Conservation (phyloP, 2,888 invertebrate species). For the Xestia xanthographa region DNA sequence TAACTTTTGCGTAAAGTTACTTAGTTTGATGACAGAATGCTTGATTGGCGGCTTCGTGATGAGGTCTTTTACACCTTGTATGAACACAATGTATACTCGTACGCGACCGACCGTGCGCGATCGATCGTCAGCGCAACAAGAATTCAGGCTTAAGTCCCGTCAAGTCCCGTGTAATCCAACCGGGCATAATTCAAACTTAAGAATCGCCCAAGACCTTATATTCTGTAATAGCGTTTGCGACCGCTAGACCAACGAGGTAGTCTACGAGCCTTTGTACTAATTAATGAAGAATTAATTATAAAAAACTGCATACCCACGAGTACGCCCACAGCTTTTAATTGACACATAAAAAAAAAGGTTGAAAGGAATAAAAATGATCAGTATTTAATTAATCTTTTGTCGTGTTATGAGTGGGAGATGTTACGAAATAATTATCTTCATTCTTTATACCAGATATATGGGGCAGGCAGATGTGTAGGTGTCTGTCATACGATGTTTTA, state of each 20-base stretch:
- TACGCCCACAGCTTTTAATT: conserved; percentile 1
- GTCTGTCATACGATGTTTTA: conserved; percentile 26
- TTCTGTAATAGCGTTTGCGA: not conserved
- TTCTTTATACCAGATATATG: not conserved
- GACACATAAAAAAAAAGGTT: not conserved
- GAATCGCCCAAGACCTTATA: not conserved
- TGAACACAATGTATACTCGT: no score
- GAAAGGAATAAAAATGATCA: conserved; percentile 5
- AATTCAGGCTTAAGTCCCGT: no score
- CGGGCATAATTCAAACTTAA: not conserved
- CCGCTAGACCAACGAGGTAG: not conserved
- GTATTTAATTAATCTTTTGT: conserved; percentile 21
- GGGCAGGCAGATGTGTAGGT: conserved; percentile 33
- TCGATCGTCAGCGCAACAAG: no score
- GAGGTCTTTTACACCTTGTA: no score
- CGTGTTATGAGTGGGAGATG: conserved; percentile 13
- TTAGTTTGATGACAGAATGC: no score
- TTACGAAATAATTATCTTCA: conserved; percentile 28
- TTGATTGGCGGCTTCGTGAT: no score
- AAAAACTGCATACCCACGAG: not conserved
- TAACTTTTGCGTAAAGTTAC: no score
- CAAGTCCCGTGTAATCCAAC: not conserved
- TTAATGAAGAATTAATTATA: not conserved
- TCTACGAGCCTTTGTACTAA: not conserved
- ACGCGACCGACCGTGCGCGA: no score